Conservation (phyloP, 2,113 vertebrate species). For the Ctenomys sociabilis region DNA sequence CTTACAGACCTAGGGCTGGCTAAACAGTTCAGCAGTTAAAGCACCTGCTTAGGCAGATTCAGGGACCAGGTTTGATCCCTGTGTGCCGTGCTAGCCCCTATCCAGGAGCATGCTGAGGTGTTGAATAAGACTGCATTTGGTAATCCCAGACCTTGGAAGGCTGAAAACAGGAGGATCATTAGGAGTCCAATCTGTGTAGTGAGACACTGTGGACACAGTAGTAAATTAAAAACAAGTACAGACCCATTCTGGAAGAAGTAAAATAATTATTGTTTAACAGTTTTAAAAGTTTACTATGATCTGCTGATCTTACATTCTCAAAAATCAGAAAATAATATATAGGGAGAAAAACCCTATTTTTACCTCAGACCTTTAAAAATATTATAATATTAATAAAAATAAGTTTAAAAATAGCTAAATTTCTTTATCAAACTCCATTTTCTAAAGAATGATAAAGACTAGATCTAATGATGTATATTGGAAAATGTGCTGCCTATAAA, state of each 20-base stretch:
- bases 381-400: background rate
- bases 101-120: too few relatives aligned
- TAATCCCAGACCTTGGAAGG: too few relatives aligned
- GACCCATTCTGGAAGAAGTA: background rate
- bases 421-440: background rate
- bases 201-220: too few relatives aligned
- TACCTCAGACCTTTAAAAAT: background rate
- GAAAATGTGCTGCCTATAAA: slow-evolving; percentile 9
- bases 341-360: background rate
- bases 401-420: slow-evolving; percentile 3
- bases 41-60: too few relatives aligned
- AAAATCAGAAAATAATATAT: slow-evolving; percentile 5
- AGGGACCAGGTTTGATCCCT: too few relatives aligned
- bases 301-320: background rate
- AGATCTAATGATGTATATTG: background rate
- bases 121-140: too few relatives aligned
- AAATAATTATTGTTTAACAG: background rate
- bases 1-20: background rate
- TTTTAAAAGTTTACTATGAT: slow-evolving; percentile 18
- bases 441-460: slow-evolving; percentile 19
- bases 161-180: too few relatives aligned
- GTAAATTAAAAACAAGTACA: background rate
- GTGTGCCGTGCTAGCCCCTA: too few relatives aligned
- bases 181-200: too few relatives aligned
- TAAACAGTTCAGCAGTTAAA: too few relatives aligned